phyloP scores from a whole-genome alignment of 2,888 invertebrate species.

The Watsonalla cultraria region DNA sequence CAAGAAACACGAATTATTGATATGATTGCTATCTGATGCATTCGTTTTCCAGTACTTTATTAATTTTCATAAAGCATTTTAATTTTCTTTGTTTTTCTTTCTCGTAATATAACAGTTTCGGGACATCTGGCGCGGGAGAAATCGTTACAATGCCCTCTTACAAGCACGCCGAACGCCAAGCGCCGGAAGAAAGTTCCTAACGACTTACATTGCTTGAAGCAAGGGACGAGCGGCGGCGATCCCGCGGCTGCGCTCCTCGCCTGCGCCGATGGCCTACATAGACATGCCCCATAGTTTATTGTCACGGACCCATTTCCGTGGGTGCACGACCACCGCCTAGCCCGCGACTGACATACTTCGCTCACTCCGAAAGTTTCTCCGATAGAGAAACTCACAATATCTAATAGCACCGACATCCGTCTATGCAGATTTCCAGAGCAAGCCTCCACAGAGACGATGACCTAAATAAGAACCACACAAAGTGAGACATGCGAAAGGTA shows the following conservation, averaged over 20 bases:
- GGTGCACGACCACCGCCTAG: slow-evolving; percentile 59
- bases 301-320: slow-evolving; percentile 71
- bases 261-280: slow-evolving; percentile 64
- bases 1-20: too few relatives aligned
- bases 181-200: slow-evolving; percentile 74
- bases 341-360: slow-evolving; percentile 64
- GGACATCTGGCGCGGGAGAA: slow-evolving; percentile 55
- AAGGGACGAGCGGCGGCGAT: slow-evolving; percentile 32
- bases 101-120: slow-evolving; percentile 24
- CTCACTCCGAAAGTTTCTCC: slow-evolving; percentile 73
- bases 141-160: slow-evolving; percentile 66
- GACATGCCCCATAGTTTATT: slow-evolving; percentile 69
- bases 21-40: too few relatives aligned
- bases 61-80: background rate
- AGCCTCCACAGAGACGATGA: slow-evolving; percentile 59
- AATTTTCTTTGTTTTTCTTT: background rate
- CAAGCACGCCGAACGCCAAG: slow-evolving; percentile 59
- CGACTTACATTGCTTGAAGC: slow-evolving; percentile 60
- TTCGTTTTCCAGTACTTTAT: background rate
- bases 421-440: slow-evolving; percentile 77
- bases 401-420: slow-evolving; percentile 74
- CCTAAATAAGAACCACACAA: slow-evolving; percentile 63
- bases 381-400: slow-evolving; percentile 74
- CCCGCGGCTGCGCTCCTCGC: slow-evolving; percentile 38
- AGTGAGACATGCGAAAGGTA: slow-evolving; percentile 50